A percentile compares a stretch with the other conserved stretches of the same genome.
phyloP scores from a whole-genome alignment of 92 coral and sea anemone species.

The Palythoa grandis region DNA sequence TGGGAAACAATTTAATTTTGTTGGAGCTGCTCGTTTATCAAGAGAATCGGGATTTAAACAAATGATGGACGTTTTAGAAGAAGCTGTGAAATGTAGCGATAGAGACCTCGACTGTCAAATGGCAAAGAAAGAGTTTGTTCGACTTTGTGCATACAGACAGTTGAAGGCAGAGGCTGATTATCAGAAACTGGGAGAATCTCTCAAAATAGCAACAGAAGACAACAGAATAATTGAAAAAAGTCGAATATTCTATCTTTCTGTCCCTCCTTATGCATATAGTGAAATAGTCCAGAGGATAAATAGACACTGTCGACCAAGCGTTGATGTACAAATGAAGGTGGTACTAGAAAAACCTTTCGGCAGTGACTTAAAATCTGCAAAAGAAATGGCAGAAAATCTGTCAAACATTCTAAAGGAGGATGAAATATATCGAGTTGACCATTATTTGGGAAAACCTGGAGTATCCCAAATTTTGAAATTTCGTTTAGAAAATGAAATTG shows the following conservation, averaged over 20 bases:
- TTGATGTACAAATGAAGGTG: constrained; percentile 60
- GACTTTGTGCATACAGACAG: constrained; percentile 54
- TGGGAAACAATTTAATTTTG: constrained; percentile 55
- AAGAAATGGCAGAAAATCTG: constrained; percentile 61
- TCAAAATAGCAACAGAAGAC: constrained; percentile 47
- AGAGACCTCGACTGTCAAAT: constrained; percentile 23
- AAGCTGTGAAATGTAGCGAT: constrained; percentile 63
- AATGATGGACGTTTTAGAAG: constrained; percentile 55
- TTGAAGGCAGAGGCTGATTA: constrained; percentile 77
- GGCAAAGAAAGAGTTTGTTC: constrained; percentile 44
- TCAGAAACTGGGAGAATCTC: constrained; percentile 57
- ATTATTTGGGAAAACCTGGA: constrained; percentile 92
- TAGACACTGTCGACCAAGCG: constrained; percentile 71
- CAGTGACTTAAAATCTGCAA: constrained; percentile 78
- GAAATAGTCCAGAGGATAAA: constrained; percentile 69
- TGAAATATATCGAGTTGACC: constrained; percentile 92
- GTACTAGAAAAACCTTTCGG: constrained; percentile 97
- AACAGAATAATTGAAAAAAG: constrained; percentile 55
- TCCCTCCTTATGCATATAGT: constrained; percentile 91
- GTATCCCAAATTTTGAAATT: constrained; percentile 82
- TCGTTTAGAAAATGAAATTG: constrained; percentile 54
- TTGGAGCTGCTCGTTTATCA: constrained; percentile 77
- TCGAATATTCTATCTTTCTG: constrained; percentile 91
- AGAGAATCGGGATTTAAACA: constrained; percentile 59
- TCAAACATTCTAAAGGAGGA: constrained; percentile 70